A percentile compares a stretch with the other conserved stretches of the same genome.
Evolutionary conservation across 2,888 invertebrate genomes (phyloP).

Genomic region (Plagodis pulveraria): DNA sequence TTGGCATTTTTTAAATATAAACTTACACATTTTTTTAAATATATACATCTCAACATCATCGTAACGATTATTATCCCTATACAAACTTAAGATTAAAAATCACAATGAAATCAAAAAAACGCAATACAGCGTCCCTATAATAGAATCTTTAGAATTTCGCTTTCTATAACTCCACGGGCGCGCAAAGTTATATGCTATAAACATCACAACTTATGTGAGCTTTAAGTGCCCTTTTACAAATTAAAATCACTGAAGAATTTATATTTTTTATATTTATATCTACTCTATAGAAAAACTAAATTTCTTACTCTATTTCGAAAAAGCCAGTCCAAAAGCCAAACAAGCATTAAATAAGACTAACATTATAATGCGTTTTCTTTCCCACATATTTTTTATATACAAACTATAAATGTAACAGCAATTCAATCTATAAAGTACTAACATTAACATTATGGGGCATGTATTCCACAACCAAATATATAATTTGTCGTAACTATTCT

Average conservation of each 20-base stretch:
- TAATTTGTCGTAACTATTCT: conserved; percentile 22
- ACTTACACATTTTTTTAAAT: conserved; percentile 22
- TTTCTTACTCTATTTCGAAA: conserved; percentile 68
- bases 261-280: conserved; percentile 51
- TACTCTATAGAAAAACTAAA: conserved; percentile 63
- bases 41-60: conserved; percentile 71
- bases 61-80: conserved; percentile 66
- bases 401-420: conserved; percentile 57
- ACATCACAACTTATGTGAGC: conserved; percentile 31
- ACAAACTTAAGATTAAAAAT: conserved; percentile 70
- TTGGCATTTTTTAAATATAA: conserved; percentile 60
- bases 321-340: conserved; percentile 78
- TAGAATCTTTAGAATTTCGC: conserved; percentile 62
- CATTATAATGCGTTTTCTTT: conserved; percentile 83
- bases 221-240: conserved; percentile 27
- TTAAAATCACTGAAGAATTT: conserved; percentile 50
- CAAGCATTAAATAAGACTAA: conserved; percentile 78
- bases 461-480: conserved; percentile 43
- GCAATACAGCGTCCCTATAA: conserved; percentile 43
- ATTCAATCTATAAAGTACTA: conserved; percentile 32
- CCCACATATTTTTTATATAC: conserved; percentile 81
- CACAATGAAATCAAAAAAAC: conserved; percentile 72
- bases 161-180: conserved; percentile 44
- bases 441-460: conserved; percentile 31
- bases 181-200: conserved; percentile 20